Evolutionary conservation across 2,797 vertebrate species (phyloP).

Genomic region (Distichodus sexfasciatus): DNA sequence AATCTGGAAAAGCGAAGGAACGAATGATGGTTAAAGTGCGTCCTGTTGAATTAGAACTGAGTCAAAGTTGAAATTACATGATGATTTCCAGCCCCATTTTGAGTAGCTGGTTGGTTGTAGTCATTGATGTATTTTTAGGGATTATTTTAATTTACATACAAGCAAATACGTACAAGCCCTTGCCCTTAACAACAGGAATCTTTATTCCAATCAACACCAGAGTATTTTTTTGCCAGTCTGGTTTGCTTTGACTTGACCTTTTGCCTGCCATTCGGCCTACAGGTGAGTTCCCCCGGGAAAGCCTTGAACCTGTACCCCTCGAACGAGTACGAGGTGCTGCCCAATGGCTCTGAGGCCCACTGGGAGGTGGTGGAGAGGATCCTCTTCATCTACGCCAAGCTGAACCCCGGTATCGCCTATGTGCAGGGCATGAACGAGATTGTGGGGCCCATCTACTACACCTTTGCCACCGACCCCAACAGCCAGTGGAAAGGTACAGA

Average conservation of each 20-base stretch:
- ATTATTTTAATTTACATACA: no score
- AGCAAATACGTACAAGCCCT: no score
- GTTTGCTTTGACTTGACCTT: background rate
- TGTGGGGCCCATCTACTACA: conserved; percentile 96
- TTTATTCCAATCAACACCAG: no score
- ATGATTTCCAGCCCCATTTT: no score
- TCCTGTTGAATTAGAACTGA: no score
- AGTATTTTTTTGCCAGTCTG: background rate
- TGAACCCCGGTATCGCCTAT: conserved; percentile 96
- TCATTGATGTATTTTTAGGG: no score
- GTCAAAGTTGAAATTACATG: no score
- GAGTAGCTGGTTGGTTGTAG: no score
- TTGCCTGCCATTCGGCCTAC: background rate
- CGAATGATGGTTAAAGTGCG: no score
- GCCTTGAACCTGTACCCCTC: conserved; percentile 74
- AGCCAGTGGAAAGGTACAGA: conserved; percentile 87
- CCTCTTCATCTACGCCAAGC: conserved; percentile 97
- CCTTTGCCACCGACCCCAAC: conserved; percentile 93
- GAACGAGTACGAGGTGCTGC: conserved; percentile 86
- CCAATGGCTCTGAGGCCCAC: conserved; percentile 90
- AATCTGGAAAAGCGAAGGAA: no score
- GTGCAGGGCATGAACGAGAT: conserved; percentile 99
- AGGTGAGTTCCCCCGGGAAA: conserved; percentile 94
- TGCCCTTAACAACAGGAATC: no score
- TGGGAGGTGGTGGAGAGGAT: conserved; percentile 99